Conservation (phyloP, 2,113 vertebrate genomes). For the Pipa parva region DNA sequence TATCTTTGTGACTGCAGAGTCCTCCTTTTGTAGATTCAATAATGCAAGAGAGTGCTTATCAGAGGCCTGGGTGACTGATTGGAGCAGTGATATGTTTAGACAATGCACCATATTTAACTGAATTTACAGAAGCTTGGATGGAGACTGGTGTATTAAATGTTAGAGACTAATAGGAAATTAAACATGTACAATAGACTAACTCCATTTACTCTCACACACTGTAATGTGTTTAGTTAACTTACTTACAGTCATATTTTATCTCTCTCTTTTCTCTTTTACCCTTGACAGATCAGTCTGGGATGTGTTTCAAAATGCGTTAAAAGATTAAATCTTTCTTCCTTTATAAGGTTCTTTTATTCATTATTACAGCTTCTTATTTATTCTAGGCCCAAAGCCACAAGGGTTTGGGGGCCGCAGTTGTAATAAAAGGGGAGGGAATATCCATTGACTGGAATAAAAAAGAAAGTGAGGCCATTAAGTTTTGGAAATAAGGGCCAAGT, state of each 20-base stretch:
- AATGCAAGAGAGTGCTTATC: constrained; percentile 84
- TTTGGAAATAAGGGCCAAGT: too few species aligned
- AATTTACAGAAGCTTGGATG: constrained; percentile 79
- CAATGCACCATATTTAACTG: constrained; percentile 86
- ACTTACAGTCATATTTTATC: constrained; percentile 71
- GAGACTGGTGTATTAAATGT: constrained; percentile 66
- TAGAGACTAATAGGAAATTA: constrained; percentile 82
- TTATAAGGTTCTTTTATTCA: background rate
- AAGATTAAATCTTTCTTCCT: constrained; percentile 68
- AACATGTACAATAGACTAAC: constrained; percentile 80
- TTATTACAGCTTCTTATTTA: background rate
- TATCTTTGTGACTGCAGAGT: constrained; percentile 79
- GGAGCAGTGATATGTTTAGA: constrained; percentile 83
- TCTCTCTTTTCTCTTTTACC: constrained; percentile 68
- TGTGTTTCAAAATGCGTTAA: constrained; percentile 73
- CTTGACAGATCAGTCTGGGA: constrained; percentile 58
- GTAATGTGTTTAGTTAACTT: constrained; percentile 76
- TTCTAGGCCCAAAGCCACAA: too few species aligned
- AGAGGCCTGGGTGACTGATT: constrained; percentile 77
- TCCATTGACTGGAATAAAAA: too few species aligned
- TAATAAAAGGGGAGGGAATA: too few species aligned
- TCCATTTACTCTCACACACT: constrained; percentile 66
- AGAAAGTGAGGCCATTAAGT: too few species aligned
- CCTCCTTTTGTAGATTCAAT: constrained; percentile 85
- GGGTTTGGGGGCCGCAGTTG: too few species aligned